Base-by-base conservation (phyloP, 2,113 vertebrate genomes). In the Hyla sarda region DNA sequence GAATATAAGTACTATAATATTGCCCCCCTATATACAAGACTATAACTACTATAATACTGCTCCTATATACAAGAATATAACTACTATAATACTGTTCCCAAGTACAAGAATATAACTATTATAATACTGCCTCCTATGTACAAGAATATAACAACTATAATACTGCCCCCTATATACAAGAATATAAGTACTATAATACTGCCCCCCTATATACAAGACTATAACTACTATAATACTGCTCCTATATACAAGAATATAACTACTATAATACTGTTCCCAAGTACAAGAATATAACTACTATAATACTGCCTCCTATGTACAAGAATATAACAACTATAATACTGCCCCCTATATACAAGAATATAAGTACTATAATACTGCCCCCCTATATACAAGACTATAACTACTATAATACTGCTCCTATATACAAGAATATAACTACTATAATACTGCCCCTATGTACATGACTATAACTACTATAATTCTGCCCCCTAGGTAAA, bases 131-230 rank as follows among this genome's bases (percentile, higher is more conserved):
- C n/a, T 4, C 58, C 58, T 60, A 25, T 60, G 58, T 60, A 60
- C 58, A 60, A 60, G 58, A 60, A 60, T n/a, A 25, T 60, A 60
- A 60, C 56, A 25, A 25, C 56, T n/a, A 65, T 65, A 65, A 65
- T 16, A 65, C 60, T 65, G 60, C 60, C 25, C 3, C n/a, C 60
- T 65, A 30, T 65, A 13, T 30, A 30, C 12, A 30, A 65, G 25
- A 30, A 65, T 48, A 48, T 48, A 48, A 48, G 1, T 48, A 48
- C 47, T 67, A 67, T 67, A 67, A 67, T 67, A 67, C 65, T 67
- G 14, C 30, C 9, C 62, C n/a, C 11, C n/a, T 67, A 67, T 17
- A 14, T 67, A 32, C 30, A 67, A 17, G 16, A 67, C 32, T 67
- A 67, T 67, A 67, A 67, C 65, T 34, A 32, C 28, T 67, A 67